A percentile compares a stretch with the other conserved stretches of the same genome.
Conservation (phyloP, 2,797 vertebrate species). For the Luscinia luscinia region DNA sequence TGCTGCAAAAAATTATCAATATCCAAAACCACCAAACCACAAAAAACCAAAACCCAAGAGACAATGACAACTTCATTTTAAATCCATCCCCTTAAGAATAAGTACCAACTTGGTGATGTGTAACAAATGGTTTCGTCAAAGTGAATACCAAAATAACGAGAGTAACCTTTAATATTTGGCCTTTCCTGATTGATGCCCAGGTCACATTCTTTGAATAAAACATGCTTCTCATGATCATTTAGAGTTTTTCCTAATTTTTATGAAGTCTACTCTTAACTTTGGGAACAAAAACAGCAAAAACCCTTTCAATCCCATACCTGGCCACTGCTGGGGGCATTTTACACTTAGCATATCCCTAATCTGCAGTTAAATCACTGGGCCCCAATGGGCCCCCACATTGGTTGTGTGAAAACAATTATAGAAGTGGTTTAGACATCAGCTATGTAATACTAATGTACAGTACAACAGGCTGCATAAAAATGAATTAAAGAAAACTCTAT, state of each 20-base stretch:
- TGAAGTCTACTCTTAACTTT: conserved; percentile 38
- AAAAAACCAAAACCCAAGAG: background rate
- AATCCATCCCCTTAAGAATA: background rate
- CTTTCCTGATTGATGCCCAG: background rate
- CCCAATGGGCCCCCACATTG: background rate
- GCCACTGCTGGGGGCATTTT: conserved; percentile 12
- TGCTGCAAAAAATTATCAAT: background rate
- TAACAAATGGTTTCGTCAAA: background rate
- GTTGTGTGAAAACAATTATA: conserved; percentile 34
- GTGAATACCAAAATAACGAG: conserved; percentile 22
- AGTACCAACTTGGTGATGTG: background rate
- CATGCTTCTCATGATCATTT: conserved; percentile 34
- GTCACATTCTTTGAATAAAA: conserved; percentile 51
- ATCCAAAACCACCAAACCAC: background rate
- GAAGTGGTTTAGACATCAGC: conserved; percentile 51
- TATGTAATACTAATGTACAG: conserved; percentile 47
- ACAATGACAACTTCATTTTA: background rate
- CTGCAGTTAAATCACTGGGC: conserved; percentile 37
- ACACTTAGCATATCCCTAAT: conserved; percentile 22
- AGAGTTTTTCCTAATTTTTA: conserved; percentile 56
- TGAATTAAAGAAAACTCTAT: background rate
- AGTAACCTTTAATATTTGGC: conserved; percentile 38
- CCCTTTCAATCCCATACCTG: conserved; percentile 54
- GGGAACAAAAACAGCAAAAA: conserved; percentile 56
- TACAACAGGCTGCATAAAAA: conserved; percentile 45